Evolutionary conservation across 2,888 invertebrate genomes (phyloP).

Genomic region (Rhodophaea formosa): DNA sequence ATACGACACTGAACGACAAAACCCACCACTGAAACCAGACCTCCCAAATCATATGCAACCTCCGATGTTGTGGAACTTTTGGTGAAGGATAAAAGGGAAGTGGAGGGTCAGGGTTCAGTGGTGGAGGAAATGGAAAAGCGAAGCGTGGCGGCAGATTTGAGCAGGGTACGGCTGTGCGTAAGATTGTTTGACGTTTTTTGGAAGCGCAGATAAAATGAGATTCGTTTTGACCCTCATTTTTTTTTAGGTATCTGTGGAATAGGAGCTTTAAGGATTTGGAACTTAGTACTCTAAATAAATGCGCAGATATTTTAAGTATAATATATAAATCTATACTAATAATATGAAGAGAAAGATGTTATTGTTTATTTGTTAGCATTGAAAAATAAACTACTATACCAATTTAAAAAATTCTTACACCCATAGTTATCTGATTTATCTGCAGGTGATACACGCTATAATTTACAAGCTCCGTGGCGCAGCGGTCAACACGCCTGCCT

Average conservation of each 20-base stretch:
- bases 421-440: too few species aligned
- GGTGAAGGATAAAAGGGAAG: conserved; percentile 27
- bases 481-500: too few species aligned
- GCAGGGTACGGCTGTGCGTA: conserved; percentile 56
- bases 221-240: conserved; percentile 22
- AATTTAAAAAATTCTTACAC: too few species aligned
- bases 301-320: too few species aligned
- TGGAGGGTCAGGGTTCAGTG: conserved; percentile 35
- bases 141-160: conserved; percentile 59
- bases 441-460: too few species aligned
- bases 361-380: too few species aligned
- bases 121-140: conserved; percentile 56
- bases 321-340: too few species aligned
- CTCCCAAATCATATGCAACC: conserved; percentile 41
- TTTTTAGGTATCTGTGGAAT: conserved; percentile 11
- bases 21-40: conserved; percentile 49
- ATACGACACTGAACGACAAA: conserved; percentile 62
- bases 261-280: neutral
- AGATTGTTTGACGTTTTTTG: conserved; percentile 64
- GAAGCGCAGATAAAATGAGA: conserved; percentile 41
- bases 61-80: conserved; percentile 31
- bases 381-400: too few species aligned
- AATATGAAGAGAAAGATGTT: too few species aligned
- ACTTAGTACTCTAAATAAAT: neutral
- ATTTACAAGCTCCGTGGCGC: too few species aligned